Evolutionary conservation across 23 tunicate species (phyloP).

Genomic region (Corella eumyota): DNA sequence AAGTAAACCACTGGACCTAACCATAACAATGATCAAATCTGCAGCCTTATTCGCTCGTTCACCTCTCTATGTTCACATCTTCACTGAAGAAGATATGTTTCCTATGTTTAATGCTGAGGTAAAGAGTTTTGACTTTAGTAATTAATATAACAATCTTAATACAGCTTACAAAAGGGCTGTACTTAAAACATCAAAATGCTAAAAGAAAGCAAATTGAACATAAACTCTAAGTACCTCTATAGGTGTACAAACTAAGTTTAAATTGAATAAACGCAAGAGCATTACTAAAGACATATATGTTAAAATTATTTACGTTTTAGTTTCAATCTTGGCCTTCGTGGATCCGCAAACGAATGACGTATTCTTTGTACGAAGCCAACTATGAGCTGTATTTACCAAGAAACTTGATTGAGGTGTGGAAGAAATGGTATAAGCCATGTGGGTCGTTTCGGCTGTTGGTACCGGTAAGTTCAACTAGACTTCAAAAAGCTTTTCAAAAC

Average conservation of each 20-base stretch:
- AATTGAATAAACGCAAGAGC: too few species aligned
- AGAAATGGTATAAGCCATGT: slow-evolving; percentile 99
- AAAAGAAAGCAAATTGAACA: neutral
- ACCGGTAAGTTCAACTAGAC: slow-evolving; percentile 46
- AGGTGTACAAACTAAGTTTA: too few species aligned
- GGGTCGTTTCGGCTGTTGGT: slow-evolving; percentile 84
- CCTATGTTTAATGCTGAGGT: slow-evolving; percentile 64
- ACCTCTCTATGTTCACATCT: slow-evolving; percentile 68
- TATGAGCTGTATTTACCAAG: slow-evolving; percentile 57
- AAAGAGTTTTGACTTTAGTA: too few species aligned
- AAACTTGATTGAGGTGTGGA: slow-evolving; percentile 59
- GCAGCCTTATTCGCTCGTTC: slow-evolving; percentile 58
- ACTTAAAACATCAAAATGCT: neutral
- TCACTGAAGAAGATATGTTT: slow-evolving; percentile 94
- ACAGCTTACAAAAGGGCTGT: neutral
- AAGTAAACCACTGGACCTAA: slow-evolving; percentile 66
- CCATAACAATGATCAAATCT: slow-evolving; percentile 95
- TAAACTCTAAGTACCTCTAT: neutral
- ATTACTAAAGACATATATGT: too few species aligned
- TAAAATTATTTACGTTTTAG: too few species aligned
- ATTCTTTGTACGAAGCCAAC: slow-evolving; percentile 33
- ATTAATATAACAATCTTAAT: neutral
- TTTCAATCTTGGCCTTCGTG: slow-evolving; percentile 70
- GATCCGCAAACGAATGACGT: slow-evolving; percentile 22
- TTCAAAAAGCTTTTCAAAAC: too few species aligned